Evolutionary conservation across 1,140 invertebrate species (phyloP).

Genomic region (Panagrolaimus sp.): DNA sequence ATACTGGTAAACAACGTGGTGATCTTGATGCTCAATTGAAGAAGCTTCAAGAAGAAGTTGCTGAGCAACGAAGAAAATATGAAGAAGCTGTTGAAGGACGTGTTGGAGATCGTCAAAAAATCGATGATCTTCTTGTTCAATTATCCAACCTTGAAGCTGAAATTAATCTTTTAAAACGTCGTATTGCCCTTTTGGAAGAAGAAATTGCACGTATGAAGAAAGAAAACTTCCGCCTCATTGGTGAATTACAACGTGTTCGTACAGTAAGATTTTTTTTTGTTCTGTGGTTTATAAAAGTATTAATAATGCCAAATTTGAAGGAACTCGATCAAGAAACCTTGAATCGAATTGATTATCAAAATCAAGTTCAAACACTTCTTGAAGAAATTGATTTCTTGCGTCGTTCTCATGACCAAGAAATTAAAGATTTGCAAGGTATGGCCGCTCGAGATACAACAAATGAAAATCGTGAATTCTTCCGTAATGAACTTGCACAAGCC

Average conservation of each 20-base stretch:
- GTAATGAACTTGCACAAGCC: conserved; percentile 61
- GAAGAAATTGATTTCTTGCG: conserved; percentile 56
- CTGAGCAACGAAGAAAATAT: conserved; percentile 51
- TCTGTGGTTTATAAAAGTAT: neutral
- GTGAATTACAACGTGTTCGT: conserved; percentile 49
- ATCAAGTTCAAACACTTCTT: conserved; percentile 54
- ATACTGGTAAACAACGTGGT: conserved; percentile 38
- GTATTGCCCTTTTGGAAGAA: conserved; percentile 52
- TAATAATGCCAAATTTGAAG: neutral
- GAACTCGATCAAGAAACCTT: conserved; percentile 56
- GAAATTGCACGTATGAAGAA: conserved; percentile 52
- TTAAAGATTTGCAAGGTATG: conserved; percentile 62
- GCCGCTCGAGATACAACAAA: conserved; percentile 62
- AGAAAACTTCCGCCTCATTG: conserved; percentile 48
- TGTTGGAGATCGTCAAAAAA: conserved; percentile 35
- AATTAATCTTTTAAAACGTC: conserved; percentile 51
- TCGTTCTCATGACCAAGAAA: conserved; percentile 57
- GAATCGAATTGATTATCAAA: conserved; percentile 57
- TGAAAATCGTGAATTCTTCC: conserved; percentile 62
- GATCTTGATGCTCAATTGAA: conserved; percentile 40
- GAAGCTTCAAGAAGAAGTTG: conserved; percentile 44
- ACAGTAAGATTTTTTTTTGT: conserved; percentile 20
- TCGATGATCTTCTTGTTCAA: conserved; percentile 52
- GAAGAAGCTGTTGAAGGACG: conserved; percentile 52
- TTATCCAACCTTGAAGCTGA: conserved; percentile 55